Base-by-base conservation (phyloP, 2,797 vertebrate species). In the Acanthis flammea region DNA sequence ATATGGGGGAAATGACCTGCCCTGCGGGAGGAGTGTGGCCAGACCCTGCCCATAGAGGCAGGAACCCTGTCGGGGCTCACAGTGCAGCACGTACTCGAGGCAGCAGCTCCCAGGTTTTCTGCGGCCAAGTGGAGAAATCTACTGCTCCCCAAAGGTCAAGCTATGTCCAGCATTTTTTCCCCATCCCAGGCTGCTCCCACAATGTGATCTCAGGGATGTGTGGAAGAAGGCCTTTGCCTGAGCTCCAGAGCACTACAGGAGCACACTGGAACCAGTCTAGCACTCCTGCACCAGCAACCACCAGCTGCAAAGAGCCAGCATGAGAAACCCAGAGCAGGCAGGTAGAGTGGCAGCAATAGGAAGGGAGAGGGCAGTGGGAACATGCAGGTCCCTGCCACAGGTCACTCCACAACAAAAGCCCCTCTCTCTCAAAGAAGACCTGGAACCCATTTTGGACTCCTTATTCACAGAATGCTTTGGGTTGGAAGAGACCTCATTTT, bases 81-180 rank as follows among this genome's bases (percentile, higher is more conserved):
- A 33, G 47, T 5, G 25, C 35, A 47, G 62, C 35, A 4, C 0
- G 0, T 16, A 5, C 45, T 55, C 0, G 0, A 30, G 28, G 21
- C 10, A 42, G 53, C 2, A 21, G 33, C 45, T 88, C 31, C 31
- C 48, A 42, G 24, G 33, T 27, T 70, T 28, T 80, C 62, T 37
- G 47, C 27, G 42, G 30, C 22, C 27, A 10, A 24, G 37, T 71
- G 31, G 68, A 84, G 79, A 76, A 87, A 73, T 9, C 11, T 3
- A 1, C 19, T 23, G 57, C n/a, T 68, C n/a, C 42, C 27, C 72
- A 70, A 76, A 85, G 5, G 5, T 50, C 42, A 76, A 8, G 24
- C 24, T 62, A 51, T 51, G 16, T 50, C 30, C 39, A 31, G 76
- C 9, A 8, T 37, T 27, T 80, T 19, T 31, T 62, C 22, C 44